Conservation (phyloP, 1,140 invertebrate genomes). For the Drosophila insularis region DNA sequence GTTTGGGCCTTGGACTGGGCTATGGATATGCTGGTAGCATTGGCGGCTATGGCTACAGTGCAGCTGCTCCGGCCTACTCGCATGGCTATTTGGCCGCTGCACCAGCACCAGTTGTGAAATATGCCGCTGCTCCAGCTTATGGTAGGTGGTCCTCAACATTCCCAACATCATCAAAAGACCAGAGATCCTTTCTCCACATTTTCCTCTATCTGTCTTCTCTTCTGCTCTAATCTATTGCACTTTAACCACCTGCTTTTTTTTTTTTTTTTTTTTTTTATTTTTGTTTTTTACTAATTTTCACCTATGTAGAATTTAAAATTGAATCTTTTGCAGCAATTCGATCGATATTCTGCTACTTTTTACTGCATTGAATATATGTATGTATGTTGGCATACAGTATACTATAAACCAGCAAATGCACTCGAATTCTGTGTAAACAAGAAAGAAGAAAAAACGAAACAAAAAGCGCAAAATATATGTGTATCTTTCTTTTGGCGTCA, state of each 20-base stretch:
- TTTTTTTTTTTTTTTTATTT: too few species aligned
- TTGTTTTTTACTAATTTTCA: conserved; percentile 34
- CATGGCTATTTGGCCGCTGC: conserved; percentile 69
- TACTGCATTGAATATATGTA: not conserved
- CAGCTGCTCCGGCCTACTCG: conserved; percentile 54
- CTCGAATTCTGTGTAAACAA: not conserved
- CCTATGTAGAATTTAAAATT: not conserved
- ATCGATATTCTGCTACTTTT: not conserved
- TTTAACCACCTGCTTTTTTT: not conserved
- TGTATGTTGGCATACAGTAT: not conserved
- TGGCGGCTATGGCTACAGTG: conserved; percentile 53
- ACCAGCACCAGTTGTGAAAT: conserved; percentile 69
- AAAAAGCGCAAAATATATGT: not conserved
- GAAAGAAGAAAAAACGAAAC: not conserved
- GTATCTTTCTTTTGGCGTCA: not conserved
- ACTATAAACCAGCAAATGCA: not conserved
- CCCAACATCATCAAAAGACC: too few species aligned
- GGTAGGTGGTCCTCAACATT: conserved; percentile 50
- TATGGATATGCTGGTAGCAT: conserved; percentile 40
- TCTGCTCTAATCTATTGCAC: conserved; percentile 33
- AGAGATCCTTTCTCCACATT: too few species aligned
- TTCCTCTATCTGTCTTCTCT: not conserved
- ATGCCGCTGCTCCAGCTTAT: conserved; percentile 72
- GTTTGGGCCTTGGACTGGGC: conserved; percentile 31
- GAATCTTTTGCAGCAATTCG: conserved; percentile 3